These are phyloP conservation scores for Eristalinus aeneus DNA, from an alignment of 2,888 invertebrate species.

Conservation along the genomic window DNA sequence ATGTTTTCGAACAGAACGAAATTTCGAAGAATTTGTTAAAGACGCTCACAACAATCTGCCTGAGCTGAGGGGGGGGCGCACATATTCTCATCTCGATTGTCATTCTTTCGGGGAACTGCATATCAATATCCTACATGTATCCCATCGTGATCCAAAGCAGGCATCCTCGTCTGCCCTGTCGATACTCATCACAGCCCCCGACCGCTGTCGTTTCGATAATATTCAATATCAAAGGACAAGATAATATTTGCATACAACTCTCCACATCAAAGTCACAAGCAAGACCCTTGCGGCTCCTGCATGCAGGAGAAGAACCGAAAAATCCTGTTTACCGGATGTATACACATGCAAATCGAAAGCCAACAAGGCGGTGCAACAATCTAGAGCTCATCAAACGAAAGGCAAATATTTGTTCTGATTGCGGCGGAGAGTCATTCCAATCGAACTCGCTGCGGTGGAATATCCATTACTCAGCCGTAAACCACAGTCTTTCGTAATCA, in stretches of 20 bases:
- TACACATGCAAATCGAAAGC: slow-evolving; percentile 35
- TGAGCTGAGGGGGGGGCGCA: no score
- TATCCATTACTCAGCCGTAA: slow-evolving; percentile 9
- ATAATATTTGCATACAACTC: not conserved
- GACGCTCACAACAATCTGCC: no score
- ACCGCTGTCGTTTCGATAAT: slow-evolving; percentile 1
- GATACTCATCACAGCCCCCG: no score
- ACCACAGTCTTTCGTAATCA: not conserved
- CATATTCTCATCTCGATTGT: no score
- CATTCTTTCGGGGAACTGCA: no score
- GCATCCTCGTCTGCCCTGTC: no score
- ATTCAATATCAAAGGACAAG: slow-evolving; percentile 18
- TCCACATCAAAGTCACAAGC: slow-evolving; percentile 2
- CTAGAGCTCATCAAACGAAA: slow-evolving; percentile 31
- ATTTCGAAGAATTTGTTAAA: no score
- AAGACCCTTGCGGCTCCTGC: not conserved
- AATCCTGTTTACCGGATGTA: not conserved
- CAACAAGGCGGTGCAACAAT: slow-evolving; percentile 19
- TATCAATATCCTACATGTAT: no score
- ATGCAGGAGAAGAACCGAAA: slow-evolving; percentile 6
- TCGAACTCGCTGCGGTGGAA: slow-evolving; percentile 6
- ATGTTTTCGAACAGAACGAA: no score
- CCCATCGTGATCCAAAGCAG: no score
- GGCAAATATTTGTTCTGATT: slow-evolving; percentile 51
- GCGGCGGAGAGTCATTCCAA: slow-evolving; percentile 4